A percentile compares a stretch with the other conserved stretches of the same genome.
Evolutionary conservation across 2,113 vertebrate species (phyloP).

Genomic region (Vulpes lagopus): DNA sequence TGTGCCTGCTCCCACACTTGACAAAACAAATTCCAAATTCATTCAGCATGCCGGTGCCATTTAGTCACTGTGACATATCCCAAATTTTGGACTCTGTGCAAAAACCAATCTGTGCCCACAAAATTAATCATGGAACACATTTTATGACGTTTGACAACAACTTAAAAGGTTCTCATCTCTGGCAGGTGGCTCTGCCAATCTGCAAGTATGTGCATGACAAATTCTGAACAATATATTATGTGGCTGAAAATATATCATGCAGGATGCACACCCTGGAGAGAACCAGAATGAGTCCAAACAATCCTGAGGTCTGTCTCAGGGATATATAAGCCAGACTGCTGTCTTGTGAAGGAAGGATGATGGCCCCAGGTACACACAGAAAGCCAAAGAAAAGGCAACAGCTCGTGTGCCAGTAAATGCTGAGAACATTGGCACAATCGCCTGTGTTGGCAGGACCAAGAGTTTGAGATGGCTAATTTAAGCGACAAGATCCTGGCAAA

Average conservation of each 20-base stretch:
- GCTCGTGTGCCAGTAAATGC: conserved; percentile 78
- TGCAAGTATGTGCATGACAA: conserved; percentile 40
- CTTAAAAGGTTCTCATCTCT: conserved; percentile 81
- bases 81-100: conserved; percentile 78
- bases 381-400: conserved; percentile 76
- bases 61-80: conserved; percentile 82
- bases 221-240: conserved; percentile 70
- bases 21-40: conserved; percentile 82
- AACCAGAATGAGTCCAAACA: conserved; percentile 44
- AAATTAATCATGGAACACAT: conserved; percentile 84
- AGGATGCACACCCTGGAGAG: conserved; percentile 58
- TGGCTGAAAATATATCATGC: conserved; percentile 62
- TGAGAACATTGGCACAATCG: conserved; percentile 78
- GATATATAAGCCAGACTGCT: conserved; percentile 24
- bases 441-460: conserved; percentile 79
- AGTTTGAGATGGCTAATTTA: conserved; percentile 83
- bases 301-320: conserved; percentile 53
- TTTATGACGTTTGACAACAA: conserved; percentile 82
- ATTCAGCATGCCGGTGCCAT: conserved; percentile 80
- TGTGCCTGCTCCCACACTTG: conserved; percentile 80
- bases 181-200: conserved; percentile 78
- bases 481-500: conserved; percentile 83
- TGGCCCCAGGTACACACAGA: conserved; percentile 72
- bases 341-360: conserved; percentile 56
- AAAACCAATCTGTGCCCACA: conserved; percentile 83